These are phyloP conservation scores for Psephotus haematonotus DNA, from an alignment of 2,113 vertebrate genomes.

Conservation along the genomic window DNA sequence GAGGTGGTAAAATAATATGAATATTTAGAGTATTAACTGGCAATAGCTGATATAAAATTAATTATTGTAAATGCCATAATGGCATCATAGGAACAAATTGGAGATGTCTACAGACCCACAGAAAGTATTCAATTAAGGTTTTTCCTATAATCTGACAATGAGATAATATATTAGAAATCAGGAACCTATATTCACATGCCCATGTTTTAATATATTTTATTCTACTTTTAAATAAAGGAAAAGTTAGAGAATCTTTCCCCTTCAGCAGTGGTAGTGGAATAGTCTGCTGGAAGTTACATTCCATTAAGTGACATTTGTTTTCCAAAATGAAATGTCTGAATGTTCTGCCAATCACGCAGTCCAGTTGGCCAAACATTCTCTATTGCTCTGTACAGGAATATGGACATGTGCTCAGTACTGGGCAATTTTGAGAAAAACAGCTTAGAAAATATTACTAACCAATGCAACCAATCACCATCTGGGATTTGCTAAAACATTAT, in stretches of 20 bases:
- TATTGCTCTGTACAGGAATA: conserved; percentile 10
- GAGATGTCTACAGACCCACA: background rate
- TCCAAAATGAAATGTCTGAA: conserved; percentile 42
- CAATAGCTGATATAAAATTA: background rate
- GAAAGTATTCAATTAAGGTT: background rate
- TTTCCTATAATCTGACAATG: background rate
- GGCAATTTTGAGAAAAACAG: background rate
- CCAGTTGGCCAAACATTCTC: conserved; percentile 14
- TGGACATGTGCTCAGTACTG: background rate
- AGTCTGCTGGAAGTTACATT: conserved; percentile 45
- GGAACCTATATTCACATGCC: background rate
- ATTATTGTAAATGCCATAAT: background rate
- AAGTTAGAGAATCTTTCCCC: conserved; percentile 16
- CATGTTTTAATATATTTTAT: background rate
- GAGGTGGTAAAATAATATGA: background rate
- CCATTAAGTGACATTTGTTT: conserved; percentile 46
- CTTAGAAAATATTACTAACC: background rate
- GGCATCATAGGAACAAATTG: background rate
- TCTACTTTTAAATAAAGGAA: conserved; percentile 23
- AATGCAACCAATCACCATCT: background rate
- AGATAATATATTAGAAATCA: background rate
- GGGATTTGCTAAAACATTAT: background rate
- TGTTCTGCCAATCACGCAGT: conserved; percentile 45
- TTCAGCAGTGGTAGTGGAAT: conserved; percentile 29
- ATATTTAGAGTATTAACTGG: background rate